phyloP scores from a whole-genome alignment of 2,113 vertebrate genomes.

The Lathamus discolor region DNA sequence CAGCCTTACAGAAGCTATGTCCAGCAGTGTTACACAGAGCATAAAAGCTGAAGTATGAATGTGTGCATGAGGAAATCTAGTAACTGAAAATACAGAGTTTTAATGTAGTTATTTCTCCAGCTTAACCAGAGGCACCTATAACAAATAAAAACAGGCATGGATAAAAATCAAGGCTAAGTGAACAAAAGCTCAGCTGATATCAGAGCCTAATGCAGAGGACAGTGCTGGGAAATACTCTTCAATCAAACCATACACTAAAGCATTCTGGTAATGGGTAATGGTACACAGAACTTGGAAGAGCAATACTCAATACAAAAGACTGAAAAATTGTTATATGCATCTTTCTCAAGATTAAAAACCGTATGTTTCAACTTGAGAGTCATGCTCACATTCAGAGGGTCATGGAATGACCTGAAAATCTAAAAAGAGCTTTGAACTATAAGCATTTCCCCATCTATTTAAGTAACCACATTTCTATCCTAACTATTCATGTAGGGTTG shows the following conservation, averaged over 20 bases:
- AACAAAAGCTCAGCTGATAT: not conserved
- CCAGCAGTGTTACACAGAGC: not conserved
- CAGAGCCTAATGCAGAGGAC: not conserved
- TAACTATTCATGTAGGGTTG: not conserved
- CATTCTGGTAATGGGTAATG: not conserved
- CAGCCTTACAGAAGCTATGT: not conserved
- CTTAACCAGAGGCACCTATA: not conserved
- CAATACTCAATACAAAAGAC: not conserved
- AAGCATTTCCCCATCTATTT: not conserved
- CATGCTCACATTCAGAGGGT: not conserved
- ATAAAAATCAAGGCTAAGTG: not conserved
- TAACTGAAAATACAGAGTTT: not conserved
- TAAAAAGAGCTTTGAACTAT: not conserved
- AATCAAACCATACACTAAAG: not conserved
- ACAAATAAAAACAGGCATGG: not conserved
- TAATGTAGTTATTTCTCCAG: not conserved
- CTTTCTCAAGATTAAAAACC: not conserved
- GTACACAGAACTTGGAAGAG: not conserved
- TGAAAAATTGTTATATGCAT: not conserved
- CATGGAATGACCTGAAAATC: not conserved
- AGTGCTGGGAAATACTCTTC: not conserved
- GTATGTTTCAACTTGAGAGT: not conserved
- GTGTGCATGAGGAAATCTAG: not conserved
- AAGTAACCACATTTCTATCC: not conserved
- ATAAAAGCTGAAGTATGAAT: not conserved